Base-by-base conservation (phyloP, 2,888 invertebrate species). In the Zele albiditarsus region DNA sequence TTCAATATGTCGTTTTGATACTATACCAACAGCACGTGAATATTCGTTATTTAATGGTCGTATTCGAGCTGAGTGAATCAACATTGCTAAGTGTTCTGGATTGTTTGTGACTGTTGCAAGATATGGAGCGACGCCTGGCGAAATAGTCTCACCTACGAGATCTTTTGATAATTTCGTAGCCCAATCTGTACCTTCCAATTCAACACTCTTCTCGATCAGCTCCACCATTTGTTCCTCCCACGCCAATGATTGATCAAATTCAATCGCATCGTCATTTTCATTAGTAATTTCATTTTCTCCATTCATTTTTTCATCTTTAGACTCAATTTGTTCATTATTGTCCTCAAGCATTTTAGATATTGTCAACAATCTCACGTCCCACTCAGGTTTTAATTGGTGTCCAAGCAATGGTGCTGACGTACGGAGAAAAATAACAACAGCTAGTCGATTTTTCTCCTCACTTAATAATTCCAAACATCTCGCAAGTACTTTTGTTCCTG, bases 211-310 rank as follows among this genome's bases (percentile, higher is more conserved):
- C 66, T 88, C 88, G 3, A 88, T 72, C 69, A 87, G 85, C 20
- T 85, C 83, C 0, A 87, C 85, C 3, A 87, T 79, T 14, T 81
- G 79, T 58, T 86, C 84, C 68, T 88, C 87, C 87, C 87, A 88
- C 3, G 80, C 80, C 14, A 84, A 73, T 10, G 78, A 76, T 73
- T 83, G 82, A 46, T 31, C 31, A 33, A 38, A 33, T 1, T 10
- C 33, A 4, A 4, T 0, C 2, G 16, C 10, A 4, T 63, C 38
- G 1, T 1, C 4, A 53, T 53, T n/a, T 20, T n/a, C 23, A 4
- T 53, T 20, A 4, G 8, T 8, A 8, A 53, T 53, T 53, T 53
- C 53, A 53, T 53, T 2, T 53, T 53, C 20, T 8, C 53, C 23
- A 53, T 20, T 53, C 8, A n/a, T 1, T 23, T 53, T 53, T n/a